A percentile compares a stretch with the other conserved stretches of the same genome.
Conservation (phyloP, 2,888 invertebrate species). For the Drosophila parthenogenetica region DNA sequence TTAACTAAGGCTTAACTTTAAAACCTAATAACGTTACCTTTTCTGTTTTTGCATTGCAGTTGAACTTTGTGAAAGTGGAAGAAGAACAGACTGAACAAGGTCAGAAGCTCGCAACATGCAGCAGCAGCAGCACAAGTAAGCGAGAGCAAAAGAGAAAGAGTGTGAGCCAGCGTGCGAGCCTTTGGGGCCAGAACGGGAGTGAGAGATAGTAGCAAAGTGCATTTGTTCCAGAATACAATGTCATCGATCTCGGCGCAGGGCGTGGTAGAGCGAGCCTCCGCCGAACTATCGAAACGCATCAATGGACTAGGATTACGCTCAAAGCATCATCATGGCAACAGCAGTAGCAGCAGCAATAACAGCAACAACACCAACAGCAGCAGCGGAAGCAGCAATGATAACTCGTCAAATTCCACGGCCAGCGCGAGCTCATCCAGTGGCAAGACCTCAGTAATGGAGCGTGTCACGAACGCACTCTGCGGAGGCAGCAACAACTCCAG, state of each 20-base stretch:
- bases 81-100: conserved; percentile 47
- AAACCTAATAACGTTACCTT: conserved; percentile 31
- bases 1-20: conserved; percentile 25
- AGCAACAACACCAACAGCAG: conserved; percentile 38
- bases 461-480: conserved; percentile 94
- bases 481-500: conserved; percentile 86
- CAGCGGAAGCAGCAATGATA: conserved; percentile 44
- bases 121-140: conserved; percentile 25
- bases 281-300: conserved; percentile 95
- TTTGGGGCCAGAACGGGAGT: conserved; percentile 1
- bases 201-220: conserved; percentile 72
- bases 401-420: conserved; percentile 54
- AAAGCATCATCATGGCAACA: conserved; percentile 86
- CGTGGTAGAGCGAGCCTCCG: conserved; percentile 96
- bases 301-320: conserved; percentile 91
- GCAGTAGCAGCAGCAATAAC: conserved; percentile 46
- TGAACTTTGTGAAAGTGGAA: conserved; percentile 2
- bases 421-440: conserved; percentile 84
- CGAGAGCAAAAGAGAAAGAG: conserved; percentile 2
- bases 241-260: conserved; percentile 95
- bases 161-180: neutral
- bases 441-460: conserved; percentile 92
- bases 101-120: conserved; percentile 47
- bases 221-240: conserved; percentile 86
- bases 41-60: conserved; percentile 43